These are phyloP conservation scores for Caenorhabditis sinica DNA, from an alignment of 2,888 invertebrate species.

Conservation along the genomic window DNA sequence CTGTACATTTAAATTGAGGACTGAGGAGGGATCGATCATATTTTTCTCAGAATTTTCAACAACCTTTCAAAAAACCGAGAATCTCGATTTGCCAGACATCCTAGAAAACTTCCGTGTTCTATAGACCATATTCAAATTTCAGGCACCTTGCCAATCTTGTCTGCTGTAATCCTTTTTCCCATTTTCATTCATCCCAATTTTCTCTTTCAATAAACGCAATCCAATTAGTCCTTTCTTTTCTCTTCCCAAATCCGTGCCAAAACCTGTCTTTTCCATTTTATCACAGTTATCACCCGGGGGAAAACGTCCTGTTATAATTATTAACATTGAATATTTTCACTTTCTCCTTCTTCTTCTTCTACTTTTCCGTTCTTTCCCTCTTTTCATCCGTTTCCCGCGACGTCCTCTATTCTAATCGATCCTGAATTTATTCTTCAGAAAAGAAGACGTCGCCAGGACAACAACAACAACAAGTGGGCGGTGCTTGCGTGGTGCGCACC, in stretches of 20 bases:
- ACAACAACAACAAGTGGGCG: constrained; percentile 65
- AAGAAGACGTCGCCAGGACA: constrained; percentile 61
- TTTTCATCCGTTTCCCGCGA: too few relatives aligned
- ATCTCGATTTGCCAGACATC: too few relatives aligned
- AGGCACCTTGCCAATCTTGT: constrained; percentile 11
- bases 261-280: constrained; percentile 51
- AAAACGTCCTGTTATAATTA: constrained; percentile 49
- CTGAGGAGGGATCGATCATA: too few relatives aligned
- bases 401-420: constrained; percentile 38
- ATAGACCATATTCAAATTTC: background rate
- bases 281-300: constrained; percentile 43
- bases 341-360: constrained; percentile 35
- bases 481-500: constrained; percentile 48
- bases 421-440: constrained; percentile 52
- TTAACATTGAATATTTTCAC: constrained; percentile 45
- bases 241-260: constrained; percentile 32
- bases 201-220: constrained; percentile 43
- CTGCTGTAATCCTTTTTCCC: constrained; percentile 15
- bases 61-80: too few relatives aligned
- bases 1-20: too few relatives aligned
- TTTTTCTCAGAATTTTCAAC: too few relatives aligned
- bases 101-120: background rate
- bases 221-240: constrained; percentile 47
- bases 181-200: constrained; percentile 36
- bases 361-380: constrained; percentile 6